A percentile compares a stretch with the other conserved stretches of the same genome.
Evolutionary conservation across 1,140 invertebrate species (phyloP).

Genomic region (Bacillus rossius): DNA sequence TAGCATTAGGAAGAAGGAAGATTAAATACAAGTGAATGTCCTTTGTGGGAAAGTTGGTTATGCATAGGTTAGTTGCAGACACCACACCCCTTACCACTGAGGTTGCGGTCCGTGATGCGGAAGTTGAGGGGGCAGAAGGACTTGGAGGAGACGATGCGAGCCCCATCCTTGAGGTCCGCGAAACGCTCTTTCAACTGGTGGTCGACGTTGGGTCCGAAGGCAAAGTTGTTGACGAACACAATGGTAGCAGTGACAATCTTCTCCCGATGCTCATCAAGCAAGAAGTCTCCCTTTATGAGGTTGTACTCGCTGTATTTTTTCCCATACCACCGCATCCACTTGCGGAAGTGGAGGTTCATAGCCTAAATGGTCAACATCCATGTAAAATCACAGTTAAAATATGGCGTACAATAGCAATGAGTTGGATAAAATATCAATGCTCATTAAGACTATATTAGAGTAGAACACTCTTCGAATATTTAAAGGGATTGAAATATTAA

Average conservation of each 20-base stretch:
- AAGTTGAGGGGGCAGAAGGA: slow-evolving; percentile 98
- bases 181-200: slow-evolving; percentile 95
- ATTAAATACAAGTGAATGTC: no score
- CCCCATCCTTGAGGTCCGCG: slow-evolving; percentile 92
- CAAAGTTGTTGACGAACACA: slow-evolving; percentile 99
- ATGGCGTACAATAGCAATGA: no score
- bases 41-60: no score
- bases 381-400: no score
- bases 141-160: slow-evolving; percentile 96
- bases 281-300: slow-evolving; percentile 91
- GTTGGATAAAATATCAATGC: no score
- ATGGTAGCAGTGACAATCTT: slow-evolving; percentile 88
- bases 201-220: slow-evolving; percentile 94
- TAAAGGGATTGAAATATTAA: no score
- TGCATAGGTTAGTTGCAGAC: no score
- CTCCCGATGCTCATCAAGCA: slow-evolving; percentile 85
- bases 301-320: slow-evolving; percentile 89
- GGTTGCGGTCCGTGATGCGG: slow-evolving; percentile 88
- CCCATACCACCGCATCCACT: slow-evolving; percentile 97
- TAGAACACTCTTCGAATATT: no score
- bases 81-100: slow-evolving; percentile 65
- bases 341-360: slow-evolving; percentile 85
- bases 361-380: slow-evolving; percentile 45
- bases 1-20: no score
- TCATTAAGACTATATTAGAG: no score